phyloP scores from a whole-genome alignment of 2,113 vertebrate genomes.

The Tenebrosternarchus preto region DNA sequence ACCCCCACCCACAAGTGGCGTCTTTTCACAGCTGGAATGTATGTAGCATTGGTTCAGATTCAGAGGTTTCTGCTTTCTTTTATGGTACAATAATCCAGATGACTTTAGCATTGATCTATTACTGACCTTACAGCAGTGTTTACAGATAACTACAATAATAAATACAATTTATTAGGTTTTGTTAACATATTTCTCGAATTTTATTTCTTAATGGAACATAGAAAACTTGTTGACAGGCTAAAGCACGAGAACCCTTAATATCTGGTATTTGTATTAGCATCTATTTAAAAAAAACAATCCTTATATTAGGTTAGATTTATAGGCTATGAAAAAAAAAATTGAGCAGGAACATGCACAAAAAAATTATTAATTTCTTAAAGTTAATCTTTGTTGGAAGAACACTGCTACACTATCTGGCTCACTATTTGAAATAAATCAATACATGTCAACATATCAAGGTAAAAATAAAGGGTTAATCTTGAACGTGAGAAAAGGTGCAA shows the following conservation, averaged over 20 bases:
- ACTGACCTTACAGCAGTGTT: not conserved
- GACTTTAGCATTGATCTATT: not conserved
- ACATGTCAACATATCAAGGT: not conserved
- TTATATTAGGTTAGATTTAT: no score
- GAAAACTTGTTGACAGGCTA: no score
- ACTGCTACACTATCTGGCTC: not conserved
- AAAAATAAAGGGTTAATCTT: not conserved
- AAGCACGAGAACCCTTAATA: no score
- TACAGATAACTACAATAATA: not conserved
- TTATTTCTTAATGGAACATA: not conserved
- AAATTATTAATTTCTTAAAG: not conserved
- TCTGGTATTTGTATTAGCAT: not conserved
- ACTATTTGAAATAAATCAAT: not conserved
- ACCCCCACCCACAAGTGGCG: not conserved
- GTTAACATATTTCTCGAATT: not conserved
- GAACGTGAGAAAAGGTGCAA: not conserved
- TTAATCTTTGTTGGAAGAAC: not conserved
- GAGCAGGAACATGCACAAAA: not conserved
- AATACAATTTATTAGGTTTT: constrained; percentile 9
- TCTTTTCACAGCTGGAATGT: not conserved
- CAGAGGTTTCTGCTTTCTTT: not conserved
- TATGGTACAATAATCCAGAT: not conserved
- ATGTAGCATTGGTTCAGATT: not conserved
- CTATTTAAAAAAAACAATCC: no score
- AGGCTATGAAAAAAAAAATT: no score